Percentiles rank a stretch among this genome's conserved stretches.
Evolutionary conservation across 2,888 invertebrate species (phyloP).

Genomic region (Ceratothoa steindachneri): DNA sequence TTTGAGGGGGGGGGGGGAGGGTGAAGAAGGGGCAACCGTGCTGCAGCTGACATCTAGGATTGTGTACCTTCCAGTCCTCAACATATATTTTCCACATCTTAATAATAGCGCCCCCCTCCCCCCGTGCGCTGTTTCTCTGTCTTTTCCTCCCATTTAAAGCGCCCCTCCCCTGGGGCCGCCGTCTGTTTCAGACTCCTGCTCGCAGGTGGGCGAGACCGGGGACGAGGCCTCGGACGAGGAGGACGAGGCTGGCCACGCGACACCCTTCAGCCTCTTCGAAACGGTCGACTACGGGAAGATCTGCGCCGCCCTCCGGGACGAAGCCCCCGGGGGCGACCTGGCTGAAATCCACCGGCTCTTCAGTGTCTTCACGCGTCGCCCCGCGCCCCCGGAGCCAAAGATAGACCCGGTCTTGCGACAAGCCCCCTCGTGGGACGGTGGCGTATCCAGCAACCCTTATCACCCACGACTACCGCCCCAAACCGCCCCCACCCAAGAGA

Average conservation of each 20-base stretch:
- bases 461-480: neutral
- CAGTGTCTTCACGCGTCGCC: conserved; percentile 55
- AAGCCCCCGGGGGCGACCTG: conserved; percentile 53
- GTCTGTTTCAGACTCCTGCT: conserved; percentile 56
- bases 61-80: too few species aligned
- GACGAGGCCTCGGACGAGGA: conserved; percentile 43
- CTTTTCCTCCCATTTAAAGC: too few species aligned
- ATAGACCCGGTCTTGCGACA: neutral
- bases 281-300: conserved; percentile 48
- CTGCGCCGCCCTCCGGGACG: conserved; percentile 48
- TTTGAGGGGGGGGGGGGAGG: too few species aligned
- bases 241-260: conserved; percentile 29
- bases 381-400: conserved; percentile 32
- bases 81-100: too few species aligned
- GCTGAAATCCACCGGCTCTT: conserved; percentile 76
- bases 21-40: too few species aligned
- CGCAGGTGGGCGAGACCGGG: conserved; percentile 49
- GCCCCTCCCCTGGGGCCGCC: too few species aligned
- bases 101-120: too few species aligned
- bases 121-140: too few species aligned
- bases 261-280: conserved; percentile 49
- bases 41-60: too few species aligned
- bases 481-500: neutral
- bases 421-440: neutral
- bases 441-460: neutral